Conservation (phyloP, 2,888 invertebrate genomes). For the Stenichneumon culpator region DNA sequence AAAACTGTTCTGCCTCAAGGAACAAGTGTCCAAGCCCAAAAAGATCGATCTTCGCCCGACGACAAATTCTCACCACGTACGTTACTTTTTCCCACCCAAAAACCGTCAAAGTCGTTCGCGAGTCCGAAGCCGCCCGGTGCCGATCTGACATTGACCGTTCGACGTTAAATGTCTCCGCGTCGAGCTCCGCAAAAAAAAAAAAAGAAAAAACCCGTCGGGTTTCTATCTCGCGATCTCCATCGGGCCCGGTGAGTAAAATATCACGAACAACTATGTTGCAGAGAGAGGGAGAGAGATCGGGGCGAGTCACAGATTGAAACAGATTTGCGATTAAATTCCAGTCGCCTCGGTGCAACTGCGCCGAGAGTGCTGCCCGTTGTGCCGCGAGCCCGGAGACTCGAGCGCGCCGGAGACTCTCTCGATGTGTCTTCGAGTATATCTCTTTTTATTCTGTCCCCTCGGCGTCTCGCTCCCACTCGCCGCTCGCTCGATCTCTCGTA, state of each 20-base stretch:
- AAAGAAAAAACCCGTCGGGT: conserved; percentile 1
- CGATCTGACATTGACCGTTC: conserved; percentile 35
- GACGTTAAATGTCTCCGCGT: neutral
- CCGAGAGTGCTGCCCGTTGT: conserved; percentile 12
- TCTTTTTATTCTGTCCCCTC: conserved; percentile 57
- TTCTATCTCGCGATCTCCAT: conserved; percentile 32
- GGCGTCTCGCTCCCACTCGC: conserved; percentile 58
- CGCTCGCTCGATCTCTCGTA: conserved; percentile 49
- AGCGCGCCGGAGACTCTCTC: conserved; percentile 57
- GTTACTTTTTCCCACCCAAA: neutral
- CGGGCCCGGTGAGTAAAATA: conserved; percentile 8
- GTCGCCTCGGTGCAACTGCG: conserved; percentile 27
- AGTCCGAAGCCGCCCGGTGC: neutral
- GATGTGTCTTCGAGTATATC: conserved; percentile 43
- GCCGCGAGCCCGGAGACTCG: conserved; percentile 57
- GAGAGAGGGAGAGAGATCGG: conserved; percentile 4
- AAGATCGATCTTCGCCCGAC: neutral
- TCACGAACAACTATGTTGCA: conserved; percentile 20
- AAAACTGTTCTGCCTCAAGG: no score
- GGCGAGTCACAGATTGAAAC: conserved; percentile 59
- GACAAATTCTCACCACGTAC: neutral
- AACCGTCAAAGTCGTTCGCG: neutral
- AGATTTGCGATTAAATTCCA: conserved; percentile 75
- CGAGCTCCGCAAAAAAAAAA: neutral
- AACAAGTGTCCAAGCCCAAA: neutral